Base-by-base conservation (phyloP, 1,140 invertebrate genomes). In the Parapsyche elsis region DNA sequence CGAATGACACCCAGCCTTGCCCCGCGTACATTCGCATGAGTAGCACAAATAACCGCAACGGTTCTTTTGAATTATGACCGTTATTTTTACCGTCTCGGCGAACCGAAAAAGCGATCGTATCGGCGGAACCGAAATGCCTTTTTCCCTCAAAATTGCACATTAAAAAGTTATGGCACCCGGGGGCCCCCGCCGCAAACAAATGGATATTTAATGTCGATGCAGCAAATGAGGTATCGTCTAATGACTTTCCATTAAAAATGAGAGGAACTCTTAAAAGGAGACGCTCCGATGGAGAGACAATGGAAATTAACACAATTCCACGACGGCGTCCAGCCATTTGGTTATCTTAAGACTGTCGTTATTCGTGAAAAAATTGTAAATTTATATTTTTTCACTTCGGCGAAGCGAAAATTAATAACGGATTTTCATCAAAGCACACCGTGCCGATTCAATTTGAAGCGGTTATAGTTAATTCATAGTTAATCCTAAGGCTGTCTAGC, bases 171-270 rank as follows among this genome's bases (percentile, higher is more conserved):
- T 24, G 30, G 49, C 23, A 14, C 71, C n/a, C 23, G 59, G 71
- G 38, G 76, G 75, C 57, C 30, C 1, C 30, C 57, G 61, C 53
- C 53, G 59, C 71, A 53, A 67, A 82, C 81, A 83, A 83, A 83
- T 83, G 81, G 81, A 83, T 83, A 81, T 83, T 83, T 83, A 83
- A 83, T 81, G 81, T 78, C 64, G 26, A 59, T 73, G 64, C 70
- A 71, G 61, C 61, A 80, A 82, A 82, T 82, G 81, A 83, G 81
- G 59, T 83, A 83, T 83, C 81, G 76, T 79, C 61, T 80, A 81
- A 83, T 81, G 79, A 71, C 71, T 61, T 46, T 67, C 78, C 75
- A 82, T 82, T 82, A 71, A 79, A 38, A 76, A 73, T 44, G 19
- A 10, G 61, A 26, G 12, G 10, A 12, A 5, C 61, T 67, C 61